Conservation (phyloP, 35 echinoderm and acorn worm species). For the Chiridota heheva region DNA sequence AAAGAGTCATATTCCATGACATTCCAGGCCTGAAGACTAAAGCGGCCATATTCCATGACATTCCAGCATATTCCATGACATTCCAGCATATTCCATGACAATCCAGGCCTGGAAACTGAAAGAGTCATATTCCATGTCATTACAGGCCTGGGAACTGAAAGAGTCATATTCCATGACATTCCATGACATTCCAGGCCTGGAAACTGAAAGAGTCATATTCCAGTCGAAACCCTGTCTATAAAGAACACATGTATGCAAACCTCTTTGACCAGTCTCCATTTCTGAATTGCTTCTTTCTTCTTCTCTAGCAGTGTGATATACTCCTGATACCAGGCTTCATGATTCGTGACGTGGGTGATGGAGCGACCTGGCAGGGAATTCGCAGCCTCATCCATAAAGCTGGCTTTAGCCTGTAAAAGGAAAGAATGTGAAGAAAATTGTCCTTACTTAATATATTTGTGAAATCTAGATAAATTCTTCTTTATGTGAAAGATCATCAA, state of each 20-base stretch:
- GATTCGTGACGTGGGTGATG: slow-evolving; percentile 72
- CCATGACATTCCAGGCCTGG: too few species aligned
- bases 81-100: too few species aligned
- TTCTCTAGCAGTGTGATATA: slow-evolving; percentile 73
- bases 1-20: not conserved
- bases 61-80: too few species aligned
- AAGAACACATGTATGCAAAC: too few species aligned
- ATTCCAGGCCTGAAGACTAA: too few species aligned
- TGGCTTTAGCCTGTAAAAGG: slow-evolving; percentile 57
- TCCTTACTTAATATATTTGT: not conserved
- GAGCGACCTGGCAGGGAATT: slow-evolving; percentile 73
- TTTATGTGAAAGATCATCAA: not conserved
- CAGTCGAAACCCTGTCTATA: too few species aligned
- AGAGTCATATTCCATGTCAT: too few species aligned
- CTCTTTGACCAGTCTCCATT: slow-evolving; percentile 91
- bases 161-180: too few species aligned
- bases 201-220: not conserved
- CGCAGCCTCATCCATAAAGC: slow-evolving; percentile 81
- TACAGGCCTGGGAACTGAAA: too few species aligned
- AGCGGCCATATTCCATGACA: too few species aligned
- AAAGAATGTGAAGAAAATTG: not conserved
- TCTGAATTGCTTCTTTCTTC: slow-evolving; percentile 96
- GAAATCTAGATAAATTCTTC: not conserved
- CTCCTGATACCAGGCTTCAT: slow-evolving; percentile 97
- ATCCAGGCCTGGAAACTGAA: too few species aligned